Evolutionary conservation across 2,113 vertebrate species (phyloP).

Genomic region (Zapus hudsonius): DNA sequence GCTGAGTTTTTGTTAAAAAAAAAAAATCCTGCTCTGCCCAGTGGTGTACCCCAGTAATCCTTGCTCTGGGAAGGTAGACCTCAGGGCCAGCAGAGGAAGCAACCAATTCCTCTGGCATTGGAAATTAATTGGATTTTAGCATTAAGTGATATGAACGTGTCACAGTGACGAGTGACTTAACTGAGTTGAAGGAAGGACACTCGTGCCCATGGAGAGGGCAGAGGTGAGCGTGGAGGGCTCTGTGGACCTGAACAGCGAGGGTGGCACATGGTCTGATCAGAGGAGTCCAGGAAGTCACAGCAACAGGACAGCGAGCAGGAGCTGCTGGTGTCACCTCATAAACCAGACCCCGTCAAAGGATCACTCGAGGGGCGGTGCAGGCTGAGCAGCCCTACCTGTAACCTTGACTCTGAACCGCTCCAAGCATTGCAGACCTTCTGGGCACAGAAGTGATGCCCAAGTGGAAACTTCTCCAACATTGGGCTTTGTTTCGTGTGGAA

Average conservation of each 20-base stretch:
- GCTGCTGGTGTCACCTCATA: not conserved
- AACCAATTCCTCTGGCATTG: not conserved
- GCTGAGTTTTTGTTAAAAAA: not conserved
- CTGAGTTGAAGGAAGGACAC: not conserved
- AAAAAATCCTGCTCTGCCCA: not conserved
- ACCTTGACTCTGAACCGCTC: not conserved
- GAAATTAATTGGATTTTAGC: not conserved
- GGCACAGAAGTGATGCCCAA: accelerated
- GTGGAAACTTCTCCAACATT: not conserved
- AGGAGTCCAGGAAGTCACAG: no score
- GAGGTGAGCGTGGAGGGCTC: not conserved
- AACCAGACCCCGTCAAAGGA: not conserved
- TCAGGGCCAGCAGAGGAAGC: not conserved
- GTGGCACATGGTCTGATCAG: no score
- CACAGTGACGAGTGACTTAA: no score
- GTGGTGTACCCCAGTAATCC: not conserved
- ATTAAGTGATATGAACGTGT: not conserved
- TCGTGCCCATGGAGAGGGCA: no score
- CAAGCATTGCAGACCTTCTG: not conserved
- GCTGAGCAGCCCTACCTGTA: not conserved
- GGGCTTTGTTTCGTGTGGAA: not conserved
- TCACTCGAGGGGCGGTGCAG: not conserved
- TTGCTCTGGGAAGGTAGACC: not conserved
- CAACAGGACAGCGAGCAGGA: not conserved
- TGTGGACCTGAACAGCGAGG: accelerated